Evolutionary conservation across 1,140 invertebrate genomes (phyloP).

Genomic region (Coptotermes formosanus): DNA sequence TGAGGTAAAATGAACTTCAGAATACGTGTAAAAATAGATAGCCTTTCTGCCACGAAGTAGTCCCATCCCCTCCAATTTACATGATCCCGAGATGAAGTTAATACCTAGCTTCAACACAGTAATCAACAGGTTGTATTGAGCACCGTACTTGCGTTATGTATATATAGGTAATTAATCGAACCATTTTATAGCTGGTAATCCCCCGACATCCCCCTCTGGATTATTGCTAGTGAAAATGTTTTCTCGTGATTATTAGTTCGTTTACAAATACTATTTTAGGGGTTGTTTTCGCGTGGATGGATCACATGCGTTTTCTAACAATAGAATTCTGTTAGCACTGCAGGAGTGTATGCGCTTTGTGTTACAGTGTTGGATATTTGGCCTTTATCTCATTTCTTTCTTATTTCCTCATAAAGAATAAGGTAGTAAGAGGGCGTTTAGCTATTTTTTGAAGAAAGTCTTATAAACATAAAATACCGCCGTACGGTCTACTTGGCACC

Average conservation of each 20-base stretch:
- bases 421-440: too few species aligned
- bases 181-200: conserved; percentile 18
- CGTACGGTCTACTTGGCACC: too few species aligned
- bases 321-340: background rate
- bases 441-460: too few species aligned
- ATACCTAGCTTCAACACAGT: background rate
- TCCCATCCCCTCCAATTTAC: background rate
- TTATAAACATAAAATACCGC: too few species aligned
- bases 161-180: conserved; percentile 19
- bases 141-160: background rate
- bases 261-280: conserved; percentile 20
- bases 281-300: background rate
- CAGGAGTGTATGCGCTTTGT: background rate
- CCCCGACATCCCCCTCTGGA: background rate
- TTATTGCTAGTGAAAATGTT: conserved; percentile 14
- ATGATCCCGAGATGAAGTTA: background rate
- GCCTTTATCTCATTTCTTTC: too few species aligned
- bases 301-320: background rate
- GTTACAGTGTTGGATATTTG: background rate
- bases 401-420: too few species aligned
- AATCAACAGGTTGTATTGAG: conserved; percentile 12
- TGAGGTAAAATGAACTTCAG: background rate
- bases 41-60: background rate
- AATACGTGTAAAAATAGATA: background rate
- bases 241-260: conserved; percentile 8